Conservation (phyloP, 2,888 invertebrate species). For the Helobdella robusta region DNA sequence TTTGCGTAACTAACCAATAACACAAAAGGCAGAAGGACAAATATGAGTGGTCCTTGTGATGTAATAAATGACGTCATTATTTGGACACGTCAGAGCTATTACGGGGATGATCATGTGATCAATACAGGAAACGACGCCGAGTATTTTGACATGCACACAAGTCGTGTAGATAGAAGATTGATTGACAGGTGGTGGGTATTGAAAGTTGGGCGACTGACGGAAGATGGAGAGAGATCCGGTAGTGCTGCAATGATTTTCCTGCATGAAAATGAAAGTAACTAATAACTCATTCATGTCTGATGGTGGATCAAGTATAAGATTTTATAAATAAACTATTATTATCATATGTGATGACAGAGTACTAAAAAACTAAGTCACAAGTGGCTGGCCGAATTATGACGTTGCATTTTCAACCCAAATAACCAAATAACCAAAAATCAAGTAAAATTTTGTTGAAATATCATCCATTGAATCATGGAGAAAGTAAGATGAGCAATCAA, state of each 20-base stretch:
- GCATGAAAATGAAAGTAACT: too few relatives aligned
- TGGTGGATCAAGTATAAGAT: too few relatives aligned
- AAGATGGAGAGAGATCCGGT: conserved; percentile 18
- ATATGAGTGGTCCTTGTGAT: not conserved
- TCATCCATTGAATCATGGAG: not conserved
- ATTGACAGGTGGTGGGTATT: conserved; percentile 11
- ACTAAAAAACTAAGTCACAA: too few relatives aligned
- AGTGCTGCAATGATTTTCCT: conserved; percentile 23
- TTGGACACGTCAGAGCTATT: conserved; percentile 12
- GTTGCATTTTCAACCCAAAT: too few relatives aligned
- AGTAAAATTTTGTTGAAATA: too few relatives aligned
- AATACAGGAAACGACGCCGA: conserved; percentile 18
- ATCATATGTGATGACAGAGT: too few relatives aligned
- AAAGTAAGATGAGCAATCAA: too few relatives aligned
- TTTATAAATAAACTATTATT: too few relatives aligned
- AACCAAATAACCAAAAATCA: too few relatives aligned
- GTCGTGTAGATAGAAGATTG: conserved; percentile 18
- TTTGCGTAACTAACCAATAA: conserved; percentile 5
- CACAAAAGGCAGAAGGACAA: conserved; percentile 21
- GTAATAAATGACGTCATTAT: conserved; percentile 22
- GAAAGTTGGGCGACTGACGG: not conserved
- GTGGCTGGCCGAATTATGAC: too few relatives aligned
- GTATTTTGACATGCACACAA: conserved; percentile 15
- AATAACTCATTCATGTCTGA: too few relatives aligned
- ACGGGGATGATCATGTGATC: conserved; percentile 20